Conservation (phyloP, 2,797 vertebrate species). For the Eleutherodactylus coqui region DNA sequence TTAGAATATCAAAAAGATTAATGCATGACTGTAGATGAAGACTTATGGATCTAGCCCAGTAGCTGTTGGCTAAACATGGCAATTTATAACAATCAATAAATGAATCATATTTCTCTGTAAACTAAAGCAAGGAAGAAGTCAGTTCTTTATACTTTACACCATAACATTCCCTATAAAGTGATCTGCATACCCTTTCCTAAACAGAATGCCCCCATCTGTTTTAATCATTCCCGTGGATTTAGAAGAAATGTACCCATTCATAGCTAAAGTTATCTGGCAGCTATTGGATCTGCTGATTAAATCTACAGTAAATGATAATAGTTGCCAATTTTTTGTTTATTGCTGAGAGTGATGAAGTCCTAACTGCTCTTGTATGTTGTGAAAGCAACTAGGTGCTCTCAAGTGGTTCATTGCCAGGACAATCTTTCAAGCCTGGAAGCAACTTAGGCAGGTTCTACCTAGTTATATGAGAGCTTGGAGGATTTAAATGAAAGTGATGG, state of each 20-base stretch:
- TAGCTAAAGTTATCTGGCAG: conserved; percentile 23
- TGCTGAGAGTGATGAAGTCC: conserved; percentile 12
- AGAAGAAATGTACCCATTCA: background rate
- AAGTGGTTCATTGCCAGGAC: conserved; percentile 9
- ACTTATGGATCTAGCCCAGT: conserved; percentile 20
- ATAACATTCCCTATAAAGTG: background rate
- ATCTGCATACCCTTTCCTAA: background rate
- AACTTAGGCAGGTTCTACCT: background rate
- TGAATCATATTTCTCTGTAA: conserved; percentile 5
- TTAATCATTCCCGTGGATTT: background rate
- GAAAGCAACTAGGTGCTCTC: conserved; percentile 12
- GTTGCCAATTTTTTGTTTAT: conserved; percentile 40
- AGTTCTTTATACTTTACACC: background rate
- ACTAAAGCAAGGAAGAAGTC: background rate
- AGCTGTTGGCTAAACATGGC: background rate
- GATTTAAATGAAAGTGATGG: background rate
- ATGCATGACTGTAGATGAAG: conserved; percentile 33
- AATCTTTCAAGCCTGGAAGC: background rate
- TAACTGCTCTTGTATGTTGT: background rate
- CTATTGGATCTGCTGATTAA: conserved; percentile 24
- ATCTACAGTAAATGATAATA: conserved; percentile 16
- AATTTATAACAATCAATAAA: conserved; percentile 44
- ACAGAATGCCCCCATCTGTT: background rate
- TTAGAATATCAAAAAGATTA: conserved; percentile 34
- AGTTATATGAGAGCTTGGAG: background rate